Base-by-base conservation (phyloP, 2,797 vertebrate species). In the Echiichthys vipera region DNA sequence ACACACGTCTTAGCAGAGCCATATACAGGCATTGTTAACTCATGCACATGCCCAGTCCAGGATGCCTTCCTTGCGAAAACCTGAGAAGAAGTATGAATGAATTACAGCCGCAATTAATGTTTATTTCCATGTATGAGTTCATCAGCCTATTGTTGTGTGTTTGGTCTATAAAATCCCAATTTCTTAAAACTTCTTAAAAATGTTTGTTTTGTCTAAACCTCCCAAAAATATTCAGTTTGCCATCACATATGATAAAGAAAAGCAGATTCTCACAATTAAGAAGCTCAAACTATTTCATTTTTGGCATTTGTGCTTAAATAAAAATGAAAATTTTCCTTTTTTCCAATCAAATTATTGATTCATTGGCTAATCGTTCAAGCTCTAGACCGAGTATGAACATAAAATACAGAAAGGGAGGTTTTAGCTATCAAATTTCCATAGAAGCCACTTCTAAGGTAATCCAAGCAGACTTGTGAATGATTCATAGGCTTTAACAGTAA, bases 1-100 rank as follows among this genome's bases (percentile, higher is more conserved):
- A 66, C 45, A 25, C 9, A 56, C 34, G 18, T 29, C n/a, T n/a
- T n/a, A n/a, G n/a, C n/a, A 25, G 3, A 30, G 36, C 42, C 54
- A 24, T 8, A 25, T 37, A 61, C 45, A 70, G 73, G 65, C 68
- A 40, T 34, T 32, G 50, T 42, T 11, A 75, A 62, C 84, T 25
- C 69, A 71, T 65, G 57, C 56, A 50, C 55, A n/a, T 77, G 57
- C 63, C 65, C 66, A 77, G 67, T 71, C 45, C 49, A 22, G 62
- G 59, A 81, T 36, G 58, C 57, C 59, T 50, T 68, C 67, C 85
- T 56, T 81, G 53, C 73, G 36, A 73, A 27, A 80, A 83, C 78
- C 80, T 87, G 74, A 83, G 27, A 53, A 62, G n/a, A 25, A n/a
- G 15, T 40, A 22, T 13, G 18, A 57, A 36, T 50, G 10, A 76